Conservation (phyloP, 2,888 invertebrate species). For the Sepiola atlantica region DNA sequence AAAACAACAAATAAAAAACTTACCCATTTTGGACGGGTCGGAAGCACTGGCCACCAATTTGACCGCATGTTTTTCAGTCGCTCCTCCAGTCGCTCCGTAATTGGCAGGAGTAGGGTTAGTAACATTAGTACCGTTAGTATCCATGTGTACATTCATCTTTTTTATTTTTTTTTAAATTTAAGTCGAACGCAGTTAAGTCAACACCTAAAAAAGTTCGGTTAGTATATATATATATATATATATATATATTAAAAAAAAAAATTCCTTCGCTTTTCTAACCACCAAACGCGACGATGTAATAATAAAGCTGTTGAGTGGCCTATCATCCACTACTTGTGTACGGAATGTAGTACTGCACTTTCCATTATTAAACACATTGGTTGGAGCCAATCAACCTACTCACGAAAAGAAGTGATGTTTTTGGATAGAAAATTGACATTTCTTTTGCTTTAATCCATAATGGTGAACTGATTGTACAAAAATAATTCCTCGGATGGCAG, state of each 20-base stretch:
- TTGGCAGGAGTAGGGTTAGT: neutral
- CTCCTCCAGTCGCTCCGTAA: neutral
- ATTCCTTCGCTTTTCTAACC: neutral
- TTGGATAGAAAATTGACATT: too few relatives aligned
- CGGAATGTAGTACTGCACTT: too few relatives aligned
- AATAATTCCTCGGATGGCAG: too few relatives aligned
- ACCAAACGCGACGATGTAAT: neutral
- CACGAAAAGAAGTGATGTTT: too few relatives aligned
- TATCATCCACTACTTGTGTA: neutral
- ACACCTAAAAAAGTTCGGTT: neutral
- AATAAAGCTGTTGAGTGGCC: neutral
- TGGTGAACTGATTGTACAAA: too few relatives aligned
- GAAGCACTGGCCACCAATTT: neutral
- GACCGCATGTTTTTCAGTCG: neutral
- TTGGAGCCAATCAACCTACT: too few relatives aligned
- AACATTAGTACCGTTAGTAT: neutral
- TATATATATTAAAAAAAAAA: too few relatives aligned
- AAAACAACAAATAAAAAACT: neutral
- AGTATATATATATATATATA: neutral
- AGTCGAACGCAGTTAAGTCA: neutral
- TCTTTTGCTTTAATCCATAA: too few relatives aligned
- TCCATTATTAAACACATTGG: too few relatives aligned
- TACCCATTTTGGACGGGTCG: constrained; percentile 22
- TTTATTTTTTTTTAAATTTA: too few relatives aligned
- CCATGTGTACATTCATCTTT: neutral